These are phyloP conservation scores for Linyphia triangularis DNA, from an alignment of 2,888 invertebrate species.

Conservation along the genomic window DNA sequence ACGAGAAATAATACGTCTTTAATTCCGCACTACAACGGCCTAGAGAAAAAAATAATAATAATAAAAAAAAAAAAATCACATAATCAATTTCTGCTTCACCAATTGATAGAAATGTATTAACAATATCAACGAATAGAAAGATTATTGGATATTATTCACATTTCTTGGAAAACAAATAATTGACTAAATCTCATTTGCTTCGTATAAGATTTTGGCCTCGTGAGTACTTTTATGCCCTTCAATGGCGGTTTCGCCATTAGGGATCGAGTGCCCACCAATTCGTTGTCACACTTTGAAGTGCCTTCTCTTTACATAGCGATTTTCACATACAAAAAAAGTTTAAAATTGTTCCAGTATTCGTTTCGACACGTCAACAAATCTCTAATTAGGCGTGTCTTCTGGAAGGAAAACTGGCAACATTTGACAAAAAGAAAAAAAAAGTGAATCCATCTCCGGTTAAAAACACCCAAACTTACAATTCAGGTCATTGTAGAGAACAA, in stretches of 20 bases:
- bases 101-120: too few relatives aligned
- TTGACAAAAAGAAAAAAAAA: conserved; percentile 4
- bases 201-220: background rate
- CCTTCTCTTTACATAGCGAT: too few relatives aligned
- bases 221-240: background rate
- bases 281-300: too few relatives aligned
- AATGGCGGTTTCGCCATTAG: background rate
- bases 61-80: too few relatives aligned
- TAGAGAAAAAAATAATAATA: too few relatives aligned
- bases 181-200: background rate
- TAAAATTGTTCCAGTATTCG: too few relatives aligned
- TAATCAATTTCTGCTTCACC: too few relatives aligned
- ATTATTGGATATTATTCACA: too few relatives aligned
- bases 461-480: conserved; percentile 40
- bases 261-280: background rate
- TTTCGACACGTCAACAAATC: background rate
- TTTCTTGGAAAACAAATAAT: background rate
- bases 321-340: background rate
- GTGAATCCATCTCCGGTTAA: conserved; percentile 57
- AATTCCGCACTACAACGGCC: too few relatives aligned
- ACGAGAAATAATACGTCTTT: too few relatives aligned
- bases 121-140: too few relatives aligned
- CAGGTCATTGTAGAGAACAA: background rate
- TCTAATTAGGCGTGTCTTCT: background rate
- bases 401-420: conserved; percentile 6